Base-by-base conservation (phyloP, 2,797 vertebrate species). In the Mastacembelus armatus region DNA sequence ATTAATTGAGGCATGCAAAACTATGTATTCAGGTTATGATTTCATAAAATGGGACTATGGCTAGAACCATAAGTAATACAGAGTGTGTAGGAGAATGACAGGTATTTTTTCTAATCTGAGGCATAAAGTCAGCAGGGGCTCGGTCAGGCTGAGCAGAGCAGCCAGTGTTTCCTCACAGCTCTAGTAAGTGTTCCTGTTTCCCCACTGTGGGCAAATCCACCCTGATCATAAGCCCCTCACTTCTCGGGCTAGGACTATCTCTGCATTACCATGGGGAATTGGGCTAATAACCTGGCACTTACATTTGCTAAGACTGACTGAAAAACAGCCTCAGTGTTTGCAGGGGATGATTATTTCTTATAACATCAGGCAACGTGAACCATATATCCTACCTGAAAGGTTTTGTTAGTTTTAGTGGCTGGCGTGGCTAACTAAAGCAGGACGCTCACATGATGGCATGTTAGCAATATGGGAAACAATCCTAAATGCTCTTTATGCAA, bases 181-280 rank as follows among this genome's bases (percentile, higher is more conserved):
- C 66, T 71, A 67, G 66, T 57, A 88, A 75, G 78, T 85, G 80
- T 67, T 78, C 49, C 59, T 68, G 55, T 67, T 86, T 81, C 48
- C n/a, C 59, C 74, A 72, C 57, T 45, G 65, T 65, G 78, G 69
- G 67, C 67, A 90, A 93, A 93, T 89, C 88, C 89, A 83, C 82
- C 75, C 83, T 22, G 51, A 81, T 78, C 60, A 78, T 92, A 93
- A 94, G 92, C 93, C 78, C 59, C 85, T 91, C 86, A 87, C 77
- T 79, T 80, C 66, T 57, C 54, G 64, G 65, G 40, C 80, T 84
- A 84, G 65, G 71, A 85, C 75, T 78, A 81, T 84, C 29, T 85
- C 70, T 77, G 66, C 65, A 71, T 72, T 74, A 71, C 78, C 63
- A 83, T 69, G 50, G 35, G 57, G 87, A 80, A 74, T 57, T 75